Percentiles rank a stretch among this genome's conserved stretches.
phyloP scores from a whole-genome alignment of 2,888 invertebrate species.

The Piscicola geometra region DNA sequence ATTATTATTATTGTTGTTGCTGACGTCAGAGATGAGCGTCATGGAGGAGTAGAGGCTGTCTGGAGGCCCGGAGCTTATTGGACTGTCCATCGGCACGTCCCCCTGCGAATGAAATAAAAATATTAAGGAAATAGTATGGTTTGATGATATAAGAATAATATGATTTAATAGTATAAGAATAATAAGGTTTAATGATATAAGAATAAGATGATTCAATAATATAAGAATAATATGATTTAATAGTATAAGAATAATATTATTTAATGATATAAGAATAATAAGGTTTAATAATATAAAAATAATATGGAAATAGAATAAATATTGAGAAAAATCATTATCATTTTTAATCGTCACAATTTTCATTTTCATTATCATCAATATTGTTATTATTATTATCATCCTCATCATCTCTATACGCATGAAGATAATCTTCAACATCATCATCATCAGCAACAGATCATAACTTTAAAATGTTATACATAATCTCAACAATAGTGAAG shows the following conservation, averaged over 20 bases:
- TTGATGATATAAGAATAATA: no score
- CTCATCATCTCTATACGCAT: neutral
- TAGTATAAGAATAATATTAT: no score
- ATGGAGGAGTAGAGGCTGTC: slow-evolving; percentile 40
- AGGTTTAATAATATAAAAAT: neutral
- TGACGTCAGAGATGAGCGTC: slow-evolving; percentile 32
- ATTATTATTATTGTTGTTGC: slow-evolving; percentile 23
- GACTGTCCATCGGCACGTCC: slow-evolving; percentile 36
- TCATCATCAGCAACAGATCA: no score
- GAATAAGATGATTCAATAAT: neutral
- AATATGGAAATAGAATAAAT: neutral
- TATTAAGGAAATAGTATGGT: neutral
- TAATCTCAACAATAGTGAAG: no score
- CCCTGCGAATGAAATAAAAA: neutral
- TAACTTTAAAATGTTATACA: no score
- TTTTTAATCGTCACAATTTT: neutral
- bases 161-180: no score
- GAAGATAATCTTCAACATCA: no score
- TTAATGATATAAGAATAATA: neutral
- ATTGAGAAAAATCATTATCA: neutral
- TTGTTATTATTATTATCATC: no score
- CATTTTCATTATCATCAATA: no score
- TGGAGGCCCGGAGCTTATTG: slow-evolving; percentile 31
- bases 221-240: no score
- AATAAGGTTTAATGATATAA: neutral